Conservation (phyloP, 2,888 invertebrate species). For the Liodrosophila aerea region DNA sequence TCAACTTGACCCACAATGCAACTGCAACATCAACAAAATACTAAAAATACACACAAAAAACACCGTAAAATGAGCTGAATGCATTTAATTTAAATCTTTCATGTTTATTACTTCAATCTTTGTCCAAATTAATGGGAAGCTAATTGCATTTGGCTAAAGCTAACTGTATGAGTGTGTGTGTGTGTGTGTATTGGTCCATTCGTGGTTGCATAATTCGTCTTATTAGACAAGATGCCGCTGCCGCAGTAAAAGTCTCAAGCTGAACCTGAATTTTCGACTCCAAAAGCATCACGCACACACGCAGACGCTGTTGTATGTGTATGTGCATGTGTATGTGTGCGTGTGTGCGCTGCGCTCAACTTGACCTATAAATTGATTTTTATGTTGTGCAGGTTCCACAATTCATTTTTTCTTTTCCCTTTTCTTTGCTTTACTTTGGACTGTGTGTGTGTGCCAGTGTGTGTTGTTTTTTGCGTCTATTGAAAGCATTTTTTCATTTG, state of each 20-base stretch:
- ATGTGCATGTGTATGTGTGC: not conserved
- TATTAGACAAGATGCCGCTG: slow-evolving; percentile 68
- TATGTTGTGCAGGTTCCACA: slow-evolving; percentile 73
- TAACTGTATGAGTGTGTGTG: slow-evolving; percentile 8
- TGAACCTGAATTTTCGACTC: slow-evolving; percentile 68
- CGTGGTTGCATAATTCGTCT: slow-evolving; percentile 63
- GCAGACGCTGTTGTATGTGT: slow-evolving; percentile 16
- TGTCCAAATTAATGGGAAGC: slow-evolving; percentile 30
- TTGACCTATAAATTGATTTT: slow-evolving; percentile 79
- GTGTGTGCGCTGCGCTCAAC: slow-evolving; percentile 64
- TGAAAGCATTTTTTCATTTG: slow-evolving; percentile 31
- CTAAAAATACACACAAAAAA: slow-evolving; percentile 3
- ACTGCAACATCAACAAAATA: slow-evolving; percentile 25
- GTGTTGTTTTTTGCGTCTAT: slow-evolving; percentile 40
- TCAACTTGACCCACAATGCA: slow-evolving; percentile 75
- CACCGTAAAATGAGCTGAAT: no score
- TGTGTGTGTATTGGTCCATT: slow-evolving; percentile 33
- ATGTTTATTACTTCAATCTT: slow-evolving; percentile 12
- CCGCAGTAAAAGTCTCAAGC: slow-evolving; percentile 62
- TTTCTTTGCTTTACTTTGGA: slow-evolving; percentile 23
- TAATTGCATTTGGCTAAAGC: slow-evolving; percentile 43
- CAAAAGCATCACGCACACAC: slow-evolving; percentile 47
- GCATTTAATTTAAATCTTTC: no score
- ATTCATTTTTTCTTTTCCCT: slow-evolving; percentile 27
- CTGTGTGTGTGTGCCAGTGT: slow-evolving; percentile 22